These are phyloP conservation scores for Amphibalanus amphitrite DNA, from an alignment of 1,140 invertebrate genomes.

Conservation along the genomic window DNA sequence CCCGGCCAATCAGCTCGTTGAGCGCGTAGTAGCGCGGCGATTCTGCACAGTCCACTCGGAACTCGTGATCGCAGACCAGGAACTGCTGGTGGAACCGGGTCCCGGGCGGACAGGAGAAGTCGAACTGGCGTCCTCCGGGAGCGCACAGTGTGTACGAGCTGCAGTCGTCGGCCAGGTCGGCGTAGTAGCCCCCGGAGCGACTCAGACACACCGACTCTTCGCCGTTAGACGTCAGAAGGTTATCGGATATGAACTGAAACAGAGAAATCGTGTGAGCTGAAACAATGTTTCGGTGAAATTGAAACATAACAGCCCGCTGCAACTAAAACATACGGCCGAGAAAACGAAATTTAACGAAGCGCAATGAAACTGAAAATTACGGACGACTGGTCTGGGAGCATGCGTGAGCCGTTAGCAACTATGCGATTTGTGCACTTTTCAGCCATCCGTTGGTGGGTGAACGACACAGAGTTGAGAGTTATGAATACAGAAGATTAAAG, in stretches of 20 bases:
- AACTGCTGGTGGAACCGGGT: conserved; percentile 12
- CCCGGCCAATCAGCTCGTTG: background rate
- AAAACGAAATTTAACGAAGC: too few relatives aligned
- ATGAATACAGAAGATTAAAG: too few relatives aligned
- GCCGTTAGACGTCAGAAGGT: background rate
- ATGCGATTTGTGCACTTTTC: too few relatives aligned
- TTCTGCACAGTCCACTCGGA: conserved; percentile 8
- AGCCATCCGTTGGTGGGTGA: too few relatives aligned
- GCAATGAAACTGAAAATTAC: too few relatives aligned
- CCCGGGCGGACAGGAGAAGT: conserved; percentile 7
- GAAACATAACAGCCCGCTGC: too few relatives aligned
- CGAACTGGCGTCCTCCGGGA: background rate
- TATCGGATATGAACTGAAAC: background rate
- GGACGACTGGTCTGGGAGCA: too few relatives aligned
- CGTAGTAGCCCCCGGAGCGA: background rate
- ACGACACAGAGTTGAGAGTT: too few relatives aligned
- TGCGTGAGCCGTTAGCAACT: too few relatives aligned
- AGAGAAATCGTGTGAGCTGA: too few relatives aligned
- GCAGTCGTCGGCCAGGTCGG: background rate
- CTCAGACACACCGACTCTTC: background rate
- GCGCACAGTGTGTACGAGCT: background rate
- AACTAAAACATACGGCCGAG: too few relatives aligned
- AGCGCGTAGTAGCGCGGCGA: conserved; percentile 5
- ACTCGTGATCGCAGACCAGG: conserved; percentile 12
- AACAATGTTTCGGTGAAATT: too few relatives aligned